Evolutionary conservation across 2,888 invertebrate genomes (phyloP), one percentile per base, ranked within the genome.

Genomic region (Apodemia mormo): DNA sequence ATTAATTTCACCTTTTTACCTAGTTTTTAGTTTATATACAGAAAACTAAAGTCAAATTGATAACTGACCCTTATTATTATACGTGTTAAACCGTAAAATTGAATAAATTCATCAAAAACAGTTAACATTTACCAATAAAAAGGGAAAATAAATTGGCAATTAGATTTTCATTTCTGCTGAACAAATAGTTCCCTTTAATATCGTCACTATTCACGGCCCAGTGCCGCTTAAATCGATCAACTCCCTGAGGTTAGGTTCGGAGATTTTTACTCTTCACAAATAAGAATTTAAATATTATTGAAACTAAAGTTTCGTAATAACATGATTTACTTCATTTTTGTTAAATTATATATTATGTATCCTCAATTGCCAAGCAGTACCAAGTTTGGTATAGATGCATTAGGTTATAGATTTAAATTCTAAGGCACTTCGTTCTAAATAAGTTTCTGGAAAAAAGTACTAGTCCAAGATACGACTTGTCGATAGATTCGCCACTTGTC

Each of bases 81-180:
- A 45, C 12, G 45, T 12, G 12, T 4, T 45, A 45, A 45, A 45
- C 12, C 45, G 12, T 58, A 29, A 58, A 58, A 58, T 58, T 30
- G 58, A 58, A 30, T 58, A 29, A 29, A 29, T 58, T 30, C 30
- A 58, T 58, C 58, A 58, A 58, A 58, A 58, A 58, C 58, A 58
- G 58, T 30, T 58, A 58, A 58, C 58, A 29, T 58, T 58, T 30
- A 30, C 58, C 58, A 58, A 58, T 58, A 58, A 58, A 58, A 30
- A 58, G 58, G 30, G 58, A 58, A 58, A 58, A 61, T 61, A 61
- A 61, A 61, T 61, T 61, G 61, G 61, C 61, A 61, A 61, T 61
- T 61, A 61, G 61, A 61, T 61, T 61, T 58, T 61, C 61, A 33
- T 61, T 61, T 61, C 61, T 61, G 61, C 61, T 61, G 61, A 61